phyloP scores from a whole-genome alignment of 2,113 vertebrate species.

The Cariama cristata region DNA sequence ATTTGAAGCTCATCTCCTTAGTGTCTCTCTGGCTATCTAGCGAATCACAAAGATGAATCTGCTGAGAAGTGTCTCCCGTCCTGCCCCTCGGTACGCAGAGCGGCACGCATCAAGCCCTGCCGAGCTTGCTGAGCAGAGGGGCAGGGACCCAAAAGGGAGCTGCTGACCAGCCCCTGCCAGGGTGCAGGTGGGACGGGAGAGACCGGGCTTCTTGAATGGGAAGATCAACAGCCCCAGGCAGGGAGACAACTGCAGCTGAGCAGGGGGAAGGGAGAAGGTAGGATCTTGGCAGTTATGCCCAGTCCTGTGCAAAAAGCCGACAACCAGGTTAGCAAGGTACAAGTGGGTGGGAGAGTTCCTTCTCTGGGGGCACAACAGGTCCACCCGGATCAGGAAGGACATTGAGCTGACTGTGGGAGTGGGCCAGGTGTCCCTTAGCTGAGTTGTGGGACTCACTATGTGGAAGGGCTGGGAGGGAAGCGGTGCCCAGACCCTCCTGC shows the following conservation, averaged over 20 bases:
- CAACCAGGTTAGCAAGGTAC: neutral
- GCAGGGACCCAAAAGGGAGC: neutral
- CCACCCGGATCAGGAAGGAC: neutral
- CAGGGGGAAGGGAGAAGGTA: neutral
- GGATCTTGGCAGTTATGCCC: neutral
- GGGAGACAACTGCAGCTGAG: neutral
- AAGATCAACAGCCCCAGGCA: neutral
- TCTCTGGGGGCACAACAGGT: neutral
- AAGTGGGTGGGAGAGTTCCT: too few species aligned
- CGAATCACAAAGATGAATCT: neutral
- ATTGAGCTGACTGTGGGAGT: neutral
- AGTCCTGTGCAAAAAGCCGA: neutral
- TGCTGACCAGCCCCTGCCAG: neutral
- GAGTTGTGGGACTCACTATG: neutral
- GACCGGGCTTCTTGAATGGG: neutral
- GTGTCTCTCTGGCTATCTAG: neutral
- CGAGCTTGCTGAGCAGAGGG: neutral
- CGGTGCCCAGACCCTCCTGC: neutral
- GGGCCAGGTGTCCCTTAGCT: neutral
- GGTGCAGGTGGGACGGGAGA: neutral
- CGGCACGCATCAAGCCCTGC: fast-evolving
- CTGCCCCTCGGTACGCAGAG: neutral
- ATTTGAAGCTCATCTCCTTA: neutral
- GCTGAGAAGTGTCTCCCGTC: neutral
- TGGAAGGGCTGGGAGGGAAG: neutral